phyloP scores from a whole-genome alignment of 2,888 invertebrate species.

The Mythimna vitellina region DNA sequence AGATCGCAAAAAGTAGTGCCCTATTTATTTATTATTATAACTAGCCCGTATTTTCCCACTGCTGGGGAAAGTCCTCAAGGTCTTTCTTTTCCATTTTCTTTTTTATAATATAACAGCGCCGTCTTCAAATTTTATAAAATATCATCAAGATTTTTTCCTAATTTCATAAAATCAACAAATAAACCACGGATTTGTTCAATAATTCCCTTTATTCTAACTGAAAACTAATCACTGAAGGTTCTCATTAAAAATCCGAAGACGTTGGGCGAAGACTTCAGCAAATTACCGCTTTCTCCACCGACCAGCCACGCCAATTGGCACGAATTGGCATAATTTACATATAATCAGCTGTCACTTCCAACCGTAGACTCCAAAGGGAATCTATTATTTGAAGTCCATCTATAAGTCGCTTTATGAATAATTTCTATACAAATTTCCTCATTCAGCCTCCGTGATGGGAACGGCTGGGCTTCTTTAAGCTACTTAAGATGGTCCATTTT shows the following conservation, averaged over 20 bases:
- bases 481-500: slow-evolving; percentile 61
- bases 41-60: no score
- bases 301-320: slow-evolving; percentile 64
- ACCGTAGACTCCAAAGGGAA: slow-evolving; percentile 63
- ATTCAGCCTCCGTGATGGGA: slow-evolving; percentile 60
- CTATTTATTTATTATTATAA: no score
- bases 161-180: slow-evolving; percentile 6
- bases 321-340: slow-evolving; percentile 73
- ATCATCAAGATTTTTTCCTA: no score
- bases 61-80: no score
- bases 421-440: slow-evolving; percentile 68
- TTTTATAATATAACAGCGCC: no score
- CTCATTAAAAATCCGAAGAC: slow-evolving; percentile 64
- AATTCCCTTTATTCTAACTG: slow-evolving; percentile 43
- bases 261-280: slow-evolving; percentile 56
- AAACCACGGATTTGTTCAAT: slow-evolving; percentile 15
- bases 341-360: slow-evolving; percentile 74
- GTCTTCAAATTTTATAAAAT: no score
- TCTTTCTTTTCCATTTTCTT: no score
- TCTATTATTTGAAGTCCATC: slow-evolving; percentile 74
- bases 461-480: slow-evolving; percentile 57
- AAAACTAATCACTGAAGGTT: slow-evolving; percentile 59
- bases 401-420: slow-evolving; percentile 67
- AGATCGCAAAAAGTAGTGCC: no score
- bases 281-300: slow-evolving; percentile 59